Base-by-base conservation (phyloP, 1,140 invertebrate genomes). In the Drosophila hydei region DNA sequence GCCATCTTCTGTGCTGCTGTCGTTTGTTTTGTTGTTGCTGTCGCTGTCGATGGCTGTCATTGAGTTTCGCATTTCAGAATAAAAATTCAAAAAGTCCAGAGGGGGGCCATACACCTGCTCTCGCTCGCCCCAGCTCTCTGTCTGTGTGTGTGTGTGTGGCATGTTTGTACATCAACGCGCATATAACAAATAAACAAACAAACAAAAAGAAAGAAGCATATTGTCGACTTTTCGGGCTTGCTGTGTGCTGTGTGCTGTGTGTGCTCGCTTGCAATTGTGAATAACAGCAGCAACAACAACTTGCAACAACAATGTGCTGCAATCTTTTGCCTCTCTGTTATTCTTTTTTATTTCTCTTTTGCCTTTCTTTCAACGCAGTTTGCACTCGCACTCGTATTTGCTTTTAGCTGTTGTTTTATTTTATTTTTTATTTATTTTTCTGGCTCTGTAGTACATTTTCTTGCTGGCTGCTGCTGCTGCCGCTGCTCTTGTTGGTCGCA, bases 61-160 rank as follows among this genome's bases (percentile, higher is more conserved):
- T 77, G 75, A 75, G 75, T 77, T 72, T 77, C 75, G 75, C 75
- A 77, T 77, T 77, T 77, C 75, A 72, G 61, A 77, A 75, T 77
- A 75, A 72, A 77, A 77, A 77, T 75, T 77, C 75, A 77, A 71
- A 72, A 77, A 62, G 72, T 72, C 67, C 67, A 61, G 75, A 18
- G 62, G 54, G 54, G 36, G 58, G 25, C 23, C 3, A 19, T 27
- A 67, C 52, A 67, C 60, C 67, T 71, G 71, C 51, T 59, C 43
- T 56, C 38, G 30, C 30, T 33, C 9, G 9, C 30, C 30, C 11
- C 30, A 30, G 16, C 12, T 16, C 0, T 16, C 19, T 69, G 16
- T 70, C 33, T 55, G 33, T 70, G 59, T 64, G 47, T 65, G 62
- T 58, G 56, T 72, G 62, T 72, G 55, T 62, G 73, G 52, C 73